Evolutionary conservation across 2,113 vertebrate species (phyloP), one percentile per base, ranked within the genome.

Genomic region (Cricetomys ansorgei): DNA sequence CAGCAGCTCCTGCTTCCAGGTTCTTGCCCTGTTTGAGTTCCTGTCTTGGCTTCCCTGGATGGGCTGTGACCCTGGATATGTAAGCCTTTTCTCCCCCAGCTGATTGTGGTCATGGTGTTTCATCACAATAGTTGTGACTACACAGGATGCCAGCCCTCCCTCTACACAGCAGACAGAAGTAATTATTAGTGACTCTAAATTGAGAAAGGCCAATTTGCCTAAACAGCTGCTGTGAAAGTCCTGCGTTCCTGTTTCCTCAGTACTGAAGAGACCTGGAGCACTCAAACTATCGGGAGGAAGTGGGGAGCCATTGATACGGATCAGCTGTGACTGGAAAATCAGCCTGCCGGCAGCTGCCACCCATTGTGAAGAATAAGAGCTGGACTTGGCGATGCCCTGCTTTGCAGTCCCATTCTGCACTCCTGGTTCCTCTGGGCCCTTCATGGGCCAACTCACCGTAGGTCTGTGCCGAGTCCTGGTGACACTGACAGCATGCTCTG

Each of bases 401-500:
- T 45, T 48, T 19, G 31, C 43, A 21, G 59, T 37, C 25, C 17
- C 7, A 7, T 0, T 37, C 59, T 64, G 5, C 21, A 59, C 43
- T 40, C n/a, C 27, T 1, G 25, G 8, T 3, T 50, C 17, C 40
- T 67, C 84, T 21, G 11, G 86, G 45, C 64, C 40, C 67, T n/a
- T 45, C 5, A 25, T 27, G 15, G 57, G 50, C 65, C 43, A 84
- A 98, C 99, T 93, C 98, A 99, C 99, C 99, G 45, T 99, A 99
- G 53, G 98, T 98, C 96, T 99, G 99, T 80, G 98, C 98, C 0
- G 98, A 95, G 69, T 98, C 98, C 79, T 97, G 98, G 94, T 98
- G 99, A 97, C 99, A 99, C 92, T 99, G 99, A 96, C 99, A 99
- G 90, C 99, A 99, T 0, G 98, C 96, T 85, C 98, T 98, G 92